Percentiles rank a stretch among this genome's conserved stretches.
Evolutionary conservation across 1,140 invertebrate genomes (phyloP).

Genomic region (Carcinoscorpius rotundicauda): DNA sequence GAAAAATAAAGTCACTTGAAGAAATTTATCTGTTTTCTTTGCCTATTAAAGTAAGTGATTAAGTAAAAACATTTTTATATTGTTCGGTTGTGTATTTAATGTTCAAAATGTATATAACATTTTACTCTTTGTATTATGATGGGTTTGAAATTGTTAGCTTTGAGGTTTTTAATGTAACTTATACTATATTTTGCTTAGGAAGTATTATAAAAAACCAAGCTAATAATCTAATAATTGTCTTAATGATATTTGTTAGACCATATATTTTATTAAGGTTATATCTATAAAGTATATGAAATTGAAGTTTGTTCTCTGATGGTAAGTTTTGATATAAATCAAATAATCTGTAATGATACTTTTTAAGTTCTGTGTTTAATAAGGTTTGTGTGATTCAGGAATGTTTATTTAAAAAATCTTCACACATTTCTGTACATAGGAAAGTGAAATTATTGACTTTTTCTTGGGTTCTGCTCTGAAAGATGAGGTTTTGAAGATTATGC

Average conservation of each 20-base stretch:
- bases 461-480: constrained; percentile 84
- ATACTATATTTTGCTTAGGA: neutral
- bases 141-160: neutral
- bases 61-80: too few relatives aligned
- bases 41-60: constrained; percentile 70
- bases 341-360: neutral
- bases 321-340: neutral
- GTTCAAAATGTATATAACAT: neutral
- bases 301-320: neutral
- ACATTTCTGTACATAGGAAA: constrained; percentile 46
- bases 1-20: constrained; percentile 91
- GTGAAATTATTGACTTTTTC: constrained; percentile 98
- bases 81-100: constrained; percentile 1
- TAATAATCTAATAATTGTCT: neutral
- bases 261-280: neutral
- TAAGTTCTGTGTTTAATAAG: neutral
- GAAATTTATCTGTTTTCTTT: constrained; percentile 98
- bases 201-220: neutral
- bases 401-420: constrained; percentile 18
- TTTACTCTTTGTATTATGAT: neutral
- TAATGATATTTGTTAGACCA: neutral
- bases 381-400: constrained; percentile 3
- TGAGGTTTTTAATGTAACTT: neutral
- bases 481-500: constrained; percentile 99
- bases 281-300: constrained; percentile 1